These are phyloP conservation scores for Fabriciana adippe DNA, from an alignment of 2,888 invertebrate species.

Conservation along the genomic window DNA sequence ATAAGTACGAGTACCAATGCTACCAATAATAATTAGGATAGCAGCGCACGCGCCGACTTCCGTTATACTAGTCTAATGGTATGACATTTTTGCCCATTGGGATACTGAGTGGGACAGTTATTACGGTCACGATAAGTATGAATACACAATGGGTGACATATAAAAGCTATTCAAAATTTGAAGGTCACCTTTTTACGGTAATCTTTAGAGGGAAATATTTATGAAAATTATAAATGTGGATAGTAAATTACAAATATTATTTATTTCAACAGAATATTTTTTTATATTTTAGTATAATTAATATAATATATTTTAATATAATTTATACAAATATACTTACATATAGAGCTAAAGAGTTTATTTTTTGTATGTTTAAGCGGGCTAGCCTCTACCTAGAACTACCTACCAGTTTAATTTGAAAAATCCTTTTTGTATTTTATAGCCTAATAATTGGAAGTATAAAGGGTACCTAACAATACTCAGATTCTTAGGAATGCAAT, in stretches of 20 bases:
- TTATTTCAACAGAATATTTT: too few species aligned
- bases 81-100: slow-evolving; percentile 79
- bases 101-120: slow-evolving; percentile 56
- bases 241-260: too few species aligned
- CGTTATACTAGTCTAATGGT: slow-evolving; percentile 77
- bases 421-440: too few species aligned
- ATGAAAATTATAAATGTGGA: background rate
- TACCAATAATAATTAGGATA: slow-evolving; percentile 44
- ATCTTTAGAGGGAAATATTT: background rate
- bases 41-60: slow-evolving; percentile 65
- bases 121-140: slow-evolving; percentile 54
- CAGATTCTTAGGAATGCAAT: too few species aligned
- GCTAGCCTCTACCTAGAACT: too few species aligned
- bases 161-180: slow-evolving; percentile 7
- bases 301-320: too few species aligned
- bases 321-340: background rate
- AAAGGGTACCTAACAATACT: too few species aligned
- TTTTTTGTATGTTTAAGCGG: background rate
- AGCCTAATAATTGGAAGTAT: too few species aligned
- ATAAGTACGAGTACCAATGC: background rate
- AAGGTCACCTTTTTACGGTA: background rate
- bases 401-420: too few species aligned
- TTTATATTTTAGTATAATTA: too few species aligned
- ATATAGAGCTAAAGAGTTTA: background rate
- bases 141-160: slow-evolving; percentile 37